These are phyloP conservation scores for Eolophus roseicapilla DNA, from an alignment of 2,113 vertebrate genomes.

Conservation along the genomic window DNA sequence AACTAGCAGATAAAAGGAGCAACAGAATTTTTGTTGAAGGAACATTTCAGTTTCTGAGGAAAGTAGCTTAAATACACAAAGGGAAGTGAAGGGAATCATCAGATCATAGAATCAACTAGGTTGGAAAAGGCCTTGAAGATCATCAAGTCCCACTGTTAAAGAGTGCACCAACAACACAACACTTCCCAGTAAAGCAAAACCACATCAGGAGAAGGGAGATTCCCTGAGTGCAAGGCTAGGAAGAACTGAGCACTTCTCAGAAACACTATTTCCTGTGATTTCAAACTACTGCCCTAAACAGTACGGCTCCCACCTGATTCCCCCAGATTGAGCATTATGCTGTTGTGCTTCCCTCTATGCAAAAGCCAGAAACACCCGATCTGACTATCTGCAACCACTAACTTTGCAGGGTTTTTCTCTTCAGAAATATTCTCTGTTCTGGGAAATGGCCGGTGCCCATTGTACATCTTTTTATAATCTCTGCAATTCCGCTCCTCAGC, in stretches of 20 bases:
- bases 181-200: neutral
- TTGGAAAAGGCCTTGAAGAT: neutral
- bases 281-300: neutral
- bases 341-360: neutral
- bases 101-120: neutral
- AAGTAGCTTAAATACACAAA: neutral
- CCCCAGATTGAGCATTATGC: neutral
- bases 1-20: neutral
- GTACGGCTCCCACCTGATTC: neutral
- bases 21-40: neutral
- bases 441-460: neutral
- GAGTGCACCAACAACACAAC: neutral
- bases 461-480: neutral
- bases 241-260: neutral
- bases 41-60: rapidly evolving
- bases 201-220: neutral
- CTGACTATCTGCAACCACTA: neutral
- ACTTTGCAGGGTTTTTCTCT: neutral
- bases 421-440: neutral
- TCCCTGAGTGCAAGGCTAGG: neutral
- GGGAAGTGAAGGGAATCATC: neutral
- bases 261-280: neutral
- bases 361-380: neutral
- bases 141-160: neutral
- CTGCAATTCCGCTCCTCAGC: neutral